Evolutionary conservation across 2,888 invertebrate species (phyloP).

Genomic region (Invenusta paracnida): DNA sequence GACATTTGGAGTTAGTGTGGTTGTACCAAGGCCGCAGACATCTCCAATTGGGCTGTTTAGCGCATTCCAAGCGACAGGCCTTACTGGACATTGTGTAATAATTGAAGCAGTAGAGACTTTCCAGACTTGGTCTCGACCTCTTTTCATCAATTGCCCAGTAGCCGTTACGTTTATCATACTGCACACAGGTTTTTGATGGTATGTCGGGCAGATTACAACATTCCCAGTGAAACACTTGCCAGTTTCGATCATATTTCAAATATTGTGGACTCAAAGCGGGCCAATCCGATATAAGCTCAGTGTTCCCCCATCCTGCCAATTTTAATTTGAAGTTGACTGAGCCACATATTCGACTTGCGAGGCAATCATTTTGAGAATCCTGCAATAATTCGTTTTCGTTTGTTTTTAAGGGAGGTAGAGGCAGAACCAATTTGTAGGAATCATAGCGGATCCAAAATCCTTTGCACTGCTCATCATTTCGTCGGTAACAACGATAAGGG

Average conservation of each 20-base stretch:
- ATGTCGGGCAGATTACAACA: not conserved
- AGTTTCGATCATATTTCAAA: not conserved
- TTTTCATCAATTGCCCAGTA: not conserved
- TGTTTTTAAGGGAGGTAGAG: not conserved
- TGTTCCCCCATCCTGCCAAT: not conserved
- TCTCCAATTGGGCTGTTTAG: not conserved
- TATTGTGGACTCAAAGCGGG: not conserved
- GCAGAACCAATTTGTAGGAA: not conserved
- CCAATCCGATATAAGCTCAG: not conserved
- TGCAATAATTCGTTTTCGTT: not conserved
- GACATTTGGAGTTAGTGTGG: not conserved
- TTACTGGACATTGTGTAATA: not conserved
- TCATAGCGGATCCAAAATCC: not conserved
- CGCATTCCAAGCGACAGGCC: not conserved
- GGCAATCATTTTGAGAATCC: not conserved
- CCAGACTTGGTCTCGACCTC: not conserved
- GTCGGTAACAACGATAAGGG: not conserved
- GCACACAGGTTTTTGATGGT: not conserved
- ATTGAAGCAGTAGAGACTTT: not conserved
- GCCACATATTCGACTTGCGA: not conserved
- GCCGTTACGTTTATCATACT: not conserved
- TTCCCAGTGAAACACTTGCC: not conserved
- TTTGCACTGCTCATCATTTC: not conserved
- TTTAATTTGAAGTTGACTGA: not conserved
- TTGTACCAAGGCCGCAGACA: not conserved